phyloP scores from a whole-genome alignment of 2,888 invertebrate species.

The Drosophila prostipennis region DNA sequence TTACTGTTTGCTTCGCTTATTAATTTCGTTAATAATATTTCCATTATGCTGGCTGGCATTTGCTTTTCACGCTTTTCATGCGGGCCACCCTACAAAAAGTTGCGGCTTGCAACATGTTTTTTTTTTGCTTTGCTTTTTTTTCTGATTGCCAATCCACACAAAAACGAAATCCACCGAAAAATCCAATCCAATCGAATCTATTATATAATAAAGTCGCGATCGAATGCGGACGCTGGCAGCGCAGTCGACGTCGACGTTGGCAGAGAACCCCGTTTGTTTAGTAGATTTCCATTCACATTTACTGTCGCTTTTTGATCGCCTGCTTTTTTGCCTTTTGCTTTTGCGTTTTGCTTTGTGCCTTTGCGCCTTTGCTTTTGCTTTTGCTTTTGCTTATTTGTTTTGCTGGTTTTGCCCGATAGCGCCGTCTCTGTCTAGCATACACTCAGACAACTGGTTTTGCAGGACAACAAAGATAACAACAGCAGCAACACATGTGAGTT shows the following conservation, averaged over 20 bases:
- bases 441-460: constrained; percentile 68
- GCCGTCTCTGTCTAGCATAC: constrained; percentile 8
- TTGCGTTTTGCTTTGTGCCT: constrained; percentile 12
- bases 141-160: constrained; percentile 52
- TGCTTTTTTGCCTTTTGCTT: constrained; percentile 7
- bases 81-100: constrained; percentile 39
- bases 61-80: constrained; percentile 26
- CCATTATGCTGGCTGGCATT: constrained; percentile 37
- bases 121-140: background rate
- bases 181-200: constrained; percentile 76
- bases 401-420: constrained; percentile 47
- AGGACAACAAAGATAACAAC: constrained; percentile 62
- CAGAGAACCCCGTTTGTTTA: constrained; percentile 47
- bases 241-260: constrained; percentile 14
- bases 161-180: constrained; percentile 33
- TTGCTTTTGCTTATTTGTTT: constrained; percentile 37
- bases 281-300: constrained; percentile 81
- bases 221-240: constrained; percentile 23
- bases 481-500: constrained; percentile 44
- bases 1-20: constrained; percentile 27
- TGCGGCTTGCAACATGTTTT: constrained; percentile 28
- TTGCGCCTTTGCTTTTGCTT: constrained; percentile 5
- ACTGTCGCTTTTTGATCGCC: constrained; percentile 75
- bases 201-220: constrained; percentile 74
- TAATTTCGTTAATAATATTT: constrained; percentile 40